Evolutionary conservation across 2,113 vertebrate species (phyloP).

Genomic region (Ondatra zibethicus): DNA sequence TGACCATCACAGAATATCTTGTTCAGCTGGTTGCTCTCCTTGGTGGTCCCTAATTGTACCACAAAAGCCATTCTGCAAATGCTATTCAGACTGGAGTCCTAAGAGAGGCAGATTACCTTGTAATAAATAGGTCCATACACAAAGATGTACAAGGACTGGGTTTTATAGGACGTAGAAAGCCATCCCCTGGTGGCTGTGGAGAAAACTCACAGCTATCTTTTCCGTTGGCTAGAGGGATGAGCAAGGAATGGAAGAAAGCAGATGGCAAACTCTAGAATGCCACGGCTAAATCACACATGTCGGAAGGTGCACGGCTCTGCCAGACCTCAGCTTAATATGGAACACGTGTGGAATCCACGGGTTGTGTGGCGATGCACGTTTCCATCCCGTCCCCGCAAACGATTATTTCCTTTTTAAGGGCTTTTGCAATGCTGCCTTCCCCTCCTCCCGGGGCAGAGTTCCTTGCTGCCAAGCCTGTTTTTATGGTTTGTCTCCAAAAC

Average conservation of each 20-base stretch:
- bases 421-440: conserved; percentile 40
- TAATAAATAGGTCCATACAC: conserved; percentile 20
- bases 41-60: neutral
- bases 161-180: conserved; percentile 29
- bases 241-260: conserved; percentile 33
- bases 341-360: neutral
- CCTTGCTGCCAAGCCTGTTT: conserved; percentile 81
- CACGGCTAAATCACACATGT: neutral
- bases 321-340: neutral
- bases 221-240: neutral
- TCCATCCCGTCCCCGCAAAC: neutral
- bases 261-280: neutral
- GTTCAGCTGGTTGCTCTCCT: neutral
- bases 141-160: conserved; percentile 10
- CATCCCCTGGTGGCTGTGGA: neutral
- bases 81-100: neutral
- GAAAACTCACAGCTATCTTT: conserved; percentile 49
- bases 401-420: conserved; percentile 67
- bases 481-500: conserved; percentile 84
- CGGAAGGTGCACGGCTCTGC: neutral
- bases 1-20: neutral
- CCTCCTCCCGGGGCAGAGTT: conserved; percentile 62
- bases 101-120: neutral
- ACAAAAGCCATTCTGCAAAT: neutral
- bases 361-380: neutral